Evolutionary conservation across 2,113 vertebrate genomes (phyloP).

Genomic region (Coracopsis vasa): DNA sequence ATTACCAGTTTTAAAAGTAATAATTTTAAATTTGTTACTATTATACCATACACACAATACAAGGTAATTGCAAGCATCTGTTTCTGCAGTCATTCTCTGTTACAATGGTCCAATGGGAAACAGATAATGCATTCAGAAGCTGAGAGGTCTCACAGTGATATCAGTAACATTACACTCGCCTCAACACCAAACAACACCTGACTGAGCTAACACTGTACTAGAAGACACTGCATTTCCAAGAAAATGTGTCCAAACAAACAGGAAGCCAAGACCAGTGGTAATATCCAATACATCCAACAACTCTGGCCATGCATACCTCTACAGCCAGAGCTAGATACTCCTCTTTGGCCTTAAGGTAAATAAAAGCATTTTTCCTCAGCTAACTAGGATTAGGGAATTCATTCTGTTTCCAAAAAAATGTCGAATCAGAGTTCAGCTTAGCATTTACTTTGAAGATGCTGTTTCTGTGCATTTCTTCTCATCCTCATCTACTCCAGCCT

Average conservation of each 20-base stretch:
- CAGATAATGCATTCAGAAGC: background rate
- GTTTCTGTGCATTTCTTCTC: background rate
- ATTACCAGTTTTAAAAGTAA: background rate
- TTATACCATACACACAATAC: background rate
- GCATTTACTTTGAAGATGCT: background rate
- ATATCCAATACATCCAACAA: background rate
- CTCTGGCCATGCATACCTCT: background rate
- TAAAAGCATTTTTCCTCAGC: background rate
- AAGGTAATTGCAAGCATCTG: background rate
- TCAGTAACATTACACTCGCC: background rate
- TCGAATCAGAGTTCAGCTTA: background rate
- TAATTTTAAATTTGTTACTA: background rate
- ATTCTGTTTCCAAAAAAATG: background rate
- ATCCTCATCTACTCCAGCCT: background rate
- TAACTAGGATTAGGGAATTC: background rate
- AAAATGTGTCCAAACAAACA: background rate
- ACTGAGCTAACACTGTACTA: background rate
- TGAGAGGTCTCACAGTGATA: background rate
- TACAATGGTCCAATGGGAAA: background rate
- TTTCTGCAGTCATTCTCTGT: background rate
- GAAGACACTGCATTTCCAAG: background rate
- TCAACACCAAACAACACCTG: background rate
- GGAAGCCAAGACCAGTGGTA: background rate
- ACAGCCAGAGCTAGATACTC: background rate
- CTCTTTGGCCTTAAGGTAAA: background rate